Base-by-base conservation (phyloP, 2,888 invertebrate species). In the Ditula angustiorana region DNA sequence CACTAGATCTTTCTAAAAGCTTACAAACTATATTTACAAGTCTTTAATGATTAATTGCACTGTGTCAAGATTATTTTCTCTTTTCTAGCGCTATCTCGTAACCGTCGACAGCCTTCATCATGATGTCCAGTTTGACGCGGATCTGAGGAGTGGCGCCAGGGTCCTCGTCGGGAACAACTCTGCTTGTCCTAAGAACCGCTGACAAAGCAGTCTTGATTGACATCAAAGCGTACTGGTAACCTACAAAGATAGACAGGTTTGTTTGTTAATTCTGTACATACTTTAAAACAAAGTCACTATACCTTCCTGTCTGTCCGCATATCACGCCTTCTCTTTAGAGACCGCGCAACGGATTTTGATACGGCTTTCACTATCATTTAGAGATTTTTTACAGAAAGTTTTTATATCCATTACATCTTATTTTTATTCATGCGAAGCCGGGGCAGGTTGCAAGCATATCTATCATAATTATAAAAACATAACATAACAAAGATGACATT, bases 191-290 rank as follows among this genome's bases (percentile, higher is more conserved):
- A 1, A 90, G 59, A 1, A 90, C 69, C 0, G 82, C 66, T 7
- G 86, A 69, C 8, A 90, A 21, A 0, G 83, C 82, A 2, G 87
- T 85, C 70, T 90, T 90, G 1, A 92, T 68, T n/a, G 91, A 91
- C 86, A 89, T 86, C 58, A 91, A 62, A 0, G 90, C 90, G 69
- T 90, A 91, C 68, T 90, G 90, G 69, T 87, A 92, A 33, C 91
- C 91, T 91, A 80, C 0, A 67, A 73, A 5, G 10, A 5, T 16
- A 41, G 1, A 41, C 7, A 41, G 8, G 2, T 19, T 19, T 41
- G 16, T n/a, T n/a, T n/a, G n/a, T n/a, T n/a, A n/a, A n/a, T n/a
- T n/a, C n/a, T n/a, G n/a, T n/a, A n/a, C n/a, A n/a, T n/a, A n/a
- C n/a, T n/a, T n/a, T n/a, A n/a, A n/a, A n/a, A n/a, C n/a, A n/a